Conservation (phyloP, 2,113 vertebrate genomes). For the Perca schrenkii region DNA sequence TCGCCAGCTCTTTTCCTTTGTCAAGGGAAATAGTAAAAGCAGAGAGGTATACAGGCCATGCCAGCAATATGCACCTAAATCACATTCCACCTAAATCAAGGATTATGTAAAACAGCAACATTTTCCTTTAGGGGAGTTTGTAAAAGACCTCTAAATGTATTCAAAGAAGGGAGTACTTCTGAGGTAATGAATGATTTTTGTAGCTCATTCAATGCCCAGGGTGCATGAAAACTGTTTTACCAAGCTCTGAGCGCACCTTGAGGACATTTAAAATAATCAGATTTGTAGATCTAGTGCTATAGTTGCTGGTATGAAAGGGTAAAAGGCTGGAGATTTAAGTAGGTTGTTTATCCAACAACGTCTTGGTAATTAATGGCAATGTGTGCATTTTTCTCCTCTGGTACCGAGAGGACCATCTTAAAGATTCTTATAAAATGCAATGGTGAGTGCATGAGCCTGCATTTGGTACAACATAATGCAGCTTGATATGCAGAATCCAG, state of each 20-base stretch:
- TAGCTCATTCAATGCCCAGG: background rate
- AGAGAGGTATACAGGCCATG: no score
- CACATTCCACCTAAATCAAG: no score
- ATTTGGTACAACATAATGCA: no score
- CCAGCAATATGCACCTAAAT: no score
- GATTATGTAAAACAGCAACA: no score
- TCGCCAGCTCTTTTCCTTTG: no score
- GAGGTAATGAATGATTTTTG: background rate
- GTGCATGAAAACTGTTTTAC: background rate
- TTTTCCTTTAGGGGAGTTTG: background rate
- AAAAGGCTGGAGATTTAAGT: background rate
- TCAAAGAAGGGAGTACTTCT: background rate
- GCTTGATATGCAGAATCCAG: no score
- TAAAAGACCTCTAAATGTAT: background rate
- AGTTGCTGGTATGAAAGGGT: background rate
- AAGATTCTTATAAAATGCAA: background rate
- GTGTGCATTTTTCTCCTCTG: background rate
- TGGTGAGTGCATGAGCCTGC: background rate
- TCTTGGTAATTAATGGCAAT: background rate
- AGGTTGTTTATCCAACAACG: background rate
- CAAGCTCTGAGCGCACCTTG: background rate
- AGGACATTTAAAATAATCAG: background rate
- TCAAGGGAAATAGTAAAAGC: no score
- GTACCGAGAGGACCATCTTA: background rate
- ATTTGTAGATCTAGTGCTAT: background rate